Conservation (phyloP, 2,113 vertebrate genomes). For the Hypomesus transpacificus region DNA sequence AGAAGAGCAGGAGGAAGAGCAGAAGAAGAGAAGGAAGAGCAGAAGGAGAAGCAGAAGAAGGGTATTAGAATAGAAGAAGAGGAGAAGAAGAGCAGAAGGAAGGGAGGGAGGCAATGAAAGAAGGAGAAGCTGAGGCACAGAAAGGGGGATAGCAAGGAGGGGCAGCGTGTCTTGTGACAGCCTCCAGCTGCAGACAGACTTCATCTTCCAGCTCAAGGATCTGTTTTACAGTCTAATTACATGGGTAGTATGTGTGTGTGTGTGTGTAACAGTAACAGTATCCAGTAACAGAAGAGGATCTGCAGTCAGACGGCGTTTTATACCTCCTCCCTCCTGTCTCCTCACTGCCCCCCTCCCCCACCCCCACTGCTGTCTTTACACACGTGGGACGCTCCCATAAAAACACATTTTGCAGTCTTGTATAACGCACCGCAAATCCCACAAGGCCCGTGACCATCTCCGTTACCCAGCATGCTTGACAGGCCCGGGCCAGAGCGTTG, state of each 20-base stretch:
- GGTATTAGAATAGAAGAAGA: background rate
- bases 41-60: conserved; percentile 22
- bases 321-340: conserved; percentile 53
- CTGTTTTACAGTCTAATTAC: conserved; percentile 35
- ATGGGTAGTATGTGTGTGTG: conserved; percentile 25
- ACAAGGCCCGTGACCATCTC: conserved; percentile 51
- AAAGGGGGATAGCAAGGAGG: background rate
- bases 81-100: conserved; percentile 15
- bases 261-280: conserved; percentile 43
- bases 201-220: conserved; percentile 41
- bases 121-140: conserved; percentile 12
- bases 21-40: conserved; percentile 8
- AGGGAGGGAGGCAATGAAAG: conserved; percentile 39
- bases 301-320: conserved; percentile 69
- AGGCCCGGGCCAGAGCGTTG: conserved; percentile 17
- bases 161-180: conserved; percentile 49
- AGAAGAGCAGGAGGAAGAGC: conserved; percentile 29
- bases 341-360: conserved; percentile 18
- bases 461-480: conserved; percentile 47
- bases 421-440: conserved; percentile 54
- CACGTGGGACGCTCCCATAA: conserved; percentile 56
- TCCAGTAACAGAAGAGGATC: conserved; percentile 65
- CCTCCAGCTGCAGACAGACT: conserved; percentile 57
- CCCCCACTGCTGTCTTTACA: conserved; percentile 41
- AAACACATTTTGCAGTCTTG: conserved; percentile 46